Evolutionary conservation across 2,113 vertebrate genomes (phyloP), one percentile per base, ranked within the genome.

Genomic region (Benitochromis conjunctus): DNA sequence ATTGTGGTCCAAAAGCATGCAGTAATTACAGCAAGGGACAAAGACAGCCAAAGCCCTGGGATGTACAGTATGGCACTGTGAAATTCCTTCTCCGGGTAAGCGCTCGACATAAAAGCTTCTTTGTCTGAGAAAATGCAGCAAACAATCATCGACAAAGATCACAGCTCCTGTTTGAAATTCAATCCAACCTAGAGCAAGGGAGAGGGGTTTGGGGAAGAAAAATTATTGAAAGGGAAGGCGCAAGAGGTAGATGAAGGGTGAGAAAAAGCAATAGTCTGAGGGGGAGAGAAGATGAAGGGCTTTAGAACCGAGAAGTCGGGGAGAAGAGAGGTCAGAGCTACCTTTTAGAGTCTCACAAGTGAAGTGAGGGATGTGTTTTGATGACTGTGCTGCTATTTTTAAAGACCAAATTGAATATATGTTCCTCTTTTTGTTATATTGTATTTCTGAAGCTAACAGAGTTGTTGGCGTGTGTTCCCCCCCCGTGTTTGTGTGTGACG

Each of bases 161-260:
- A 77, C 78, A n/a, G 79, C 71, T 89, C 51, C 64, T 78, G 83
- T 80, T 91, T 84, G 83, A 84, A 83, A 89, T 64, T 62, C 83
- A 74, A 60, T 88, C 83, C 51, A 58, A 80, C 60, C 71, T 69
- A 1, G 21, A 83, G 57, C 3, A 2, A 79, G 16, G 12, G 0
- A 6, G 26, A 19, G 1, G 9, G 6, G 53, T 12, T 26, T 41
- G n/a, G n/a, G 16, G 13, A 7, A 4, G 24, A 24, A 29, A 9
- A 48, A 55, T 31, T 24, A 19, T 12, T 82, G 29, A 62, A 10
- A 18, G 19, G 18, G 29, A 66, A 18, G 57, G 41, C 57, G 31
- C 19, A 4, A 21, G 76, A 88, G 13, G 48, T 34, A 79, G 58
- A 56, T 55, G 36, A 53, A 36, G 56, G 38, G 51, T 54, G 48